Evolutionary conservation across 2,888 invertebrate genomes (phyloP).

Genomic region (Melinaea marsaeus): DNA sequence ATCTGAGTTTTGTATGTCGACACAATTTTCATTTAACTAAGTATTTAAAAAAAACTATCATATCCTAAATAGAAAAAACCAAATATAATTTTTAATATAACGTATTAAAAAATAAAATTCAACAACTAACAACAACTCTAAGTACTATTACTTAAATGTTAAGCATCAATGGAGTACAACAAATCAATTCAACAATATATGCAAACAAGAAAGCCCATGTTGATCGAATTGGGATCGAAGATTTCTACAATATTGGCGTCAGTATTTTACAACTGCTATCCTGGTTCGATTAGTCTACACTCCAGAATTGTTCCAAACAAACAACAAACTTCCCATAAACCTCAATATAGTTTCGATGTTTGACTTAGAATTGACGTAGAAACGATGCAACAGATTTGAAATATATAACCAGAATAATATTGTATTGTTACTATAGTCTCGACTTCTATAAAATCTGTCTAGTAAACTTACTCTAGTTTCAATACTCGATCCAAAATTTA

Average conservation of each 20-base stretch:
- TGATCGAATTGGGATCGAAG: slow-evolving; percentile 39
- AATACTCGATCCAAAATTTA: no score
- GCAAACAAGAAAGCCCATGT: slow-evolving; percentile 28
- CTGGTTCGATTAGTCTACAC: slow-evolving; percentile 15
- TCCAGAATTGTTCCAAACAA: not conserved
- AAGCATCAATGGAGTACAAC: not conserved
- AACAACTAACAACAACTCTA: not conserved
- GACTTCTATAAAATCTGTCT: no score
- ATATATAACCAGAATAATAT: no score
- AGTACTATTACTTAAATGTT: not conserved
- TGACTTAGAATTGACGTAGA: no score
- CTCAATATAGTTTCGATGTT: no score
- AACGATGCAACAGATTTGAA: no score
- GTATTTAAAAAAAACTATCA: no score
- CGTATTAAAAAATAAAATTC: not conserved
- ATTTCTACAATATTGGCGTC: slow-evolving; percentile 39
- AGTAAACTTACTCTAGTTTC: no score
- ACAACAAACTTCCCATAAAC: not conserved
- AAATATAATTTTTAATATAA: not conserved
- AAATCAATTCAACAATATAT: slow-evolving; percentile 18
- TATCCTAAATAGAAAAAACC: no score
- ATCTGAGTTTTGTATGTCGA: no score
- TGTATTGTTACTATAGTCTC: no score
- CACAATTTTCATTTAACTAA: no score
- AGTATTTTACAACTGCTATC: slow-evolving; percentile 38